Evolutionary conservation across 2,888 invertebrate species (phyloP).

Genomic region (Schizaphis graminum): DNA sequence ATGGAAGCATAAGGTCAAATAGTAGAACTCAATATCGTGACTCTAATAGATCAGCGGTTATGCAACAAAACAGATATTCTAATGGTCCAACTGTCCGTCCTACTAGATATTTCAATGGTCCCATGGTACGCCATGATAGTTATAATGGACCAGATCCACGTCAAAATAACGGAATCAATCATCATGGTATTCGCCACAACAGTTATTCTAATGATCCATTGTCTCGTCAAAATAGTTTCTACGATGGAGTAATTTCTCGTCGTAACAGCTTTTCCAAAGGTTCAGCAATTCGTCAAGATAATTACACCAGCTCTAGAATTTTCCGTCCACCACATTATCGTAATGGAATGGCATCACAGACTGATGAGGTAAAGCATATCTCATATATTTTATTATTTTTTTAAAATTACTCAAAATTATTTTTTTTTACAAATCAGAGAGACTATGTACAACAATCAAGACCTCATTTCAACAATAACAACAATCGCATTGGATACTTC

Average conservation of each 20-base stretch:
- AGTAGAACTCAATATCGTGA: conserved; percentile 20
- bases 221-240: conserved; percentile 31
- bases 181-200: conserved; percentile 52
- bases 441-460: conserved; percentile 29
- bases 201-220: conserved; percentile 45
- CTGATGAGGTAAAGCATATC: conserved; percentile 30
- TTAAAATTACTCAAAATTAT: not conserved
- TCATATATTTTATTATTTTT: not conserved
- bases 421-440: conserved; percentile 28
- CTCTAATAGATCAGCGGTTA: conserved; percentile 15
- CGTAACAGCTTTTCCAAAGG: conserved; percentile 52
- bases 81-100: conserved; percentile 39
- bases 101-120: conserved; percentile 52
- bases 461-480: conserved; percentile 47
- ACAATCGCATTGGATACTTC: conserved; percentile 27
- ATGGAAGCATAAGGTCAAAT: conserved; percentile 5
- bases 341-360: conserved; percentile 42
- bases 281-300: conserved; percentile 33
- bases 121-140: conserved; percentile 40
- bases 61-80: conserved; percentile 53
- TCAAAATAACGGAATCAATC: conserved; percentile 21
- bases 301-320: conserved; percentile 54
- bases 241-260: conserved; percentile 38
- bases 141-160: conserved; percentile 33
- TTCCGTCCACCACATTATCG: conserved; percentile 54